These are phyloP conservation scores for Ctenochaetus hawaiiensis DNA, from an alignment of 2,797 vertebrate genomes.

Conservation along the genomic window DNA sequence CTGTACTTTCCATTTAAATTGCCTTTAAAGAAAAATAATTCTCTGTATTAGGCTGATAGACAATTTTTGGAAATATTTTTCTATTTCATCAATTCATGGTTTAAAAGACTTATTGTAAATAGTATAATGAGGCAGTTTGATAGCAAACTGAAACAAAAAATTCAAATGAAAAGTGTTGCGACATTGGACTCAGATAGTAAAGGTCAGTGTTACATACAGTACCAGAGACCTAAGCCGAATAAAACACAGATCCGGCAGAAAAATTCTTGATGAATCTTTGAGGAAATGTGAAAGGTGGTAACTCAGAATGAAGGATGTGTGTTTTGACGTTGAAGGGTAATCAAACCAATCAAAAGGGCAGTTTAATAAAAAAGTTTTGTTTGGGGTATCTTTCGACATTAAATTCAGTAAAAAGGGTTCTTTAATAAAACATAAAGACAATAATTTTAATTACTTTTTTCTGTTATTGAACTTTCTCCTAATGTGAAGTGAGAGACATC, in stretches of 20 bases:
- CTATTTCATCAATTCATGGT: background rate
- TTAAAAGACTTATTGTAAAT: background rate
- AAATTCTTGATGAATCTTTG: background rate
- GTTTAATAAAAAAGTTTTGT: background rate
- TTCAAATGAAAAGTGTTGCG: background rate
- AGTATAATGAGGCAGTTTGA: background rate
- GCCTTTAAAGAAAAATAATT: constrained; percentile 16
- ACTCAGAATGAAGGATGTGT: background rate
- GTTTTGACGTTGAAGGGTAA: background rate
- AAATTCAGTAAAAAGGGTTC: background rate
- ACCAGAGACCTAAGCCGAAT: too few species aligned
- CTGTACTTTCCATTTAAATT: constrained; percentile 2
- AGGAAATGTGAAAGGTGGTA: background rate
- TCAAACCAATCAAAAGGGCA: background rate
- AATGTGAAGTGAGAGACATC: background rate
- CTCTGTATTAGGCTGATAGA: background rate
- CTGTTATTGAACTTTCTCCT: background rate
- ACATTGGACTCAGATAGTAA: background rate
- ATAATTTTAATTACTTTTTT: background rate
- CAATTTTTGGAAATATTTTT: background rate
- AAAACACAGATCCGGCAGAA: background rate
- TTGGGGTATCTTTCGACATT: background rate
- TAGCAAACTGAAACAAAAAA: background rate
- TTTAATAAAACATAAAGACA: background rate
- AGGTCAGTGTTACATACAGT: background rate